These are phyloP conservation scores for Triplophysa siluroides DNA, from an alignment of 2,113 vertebrate species.

Conservation along the genomic window DNA sequence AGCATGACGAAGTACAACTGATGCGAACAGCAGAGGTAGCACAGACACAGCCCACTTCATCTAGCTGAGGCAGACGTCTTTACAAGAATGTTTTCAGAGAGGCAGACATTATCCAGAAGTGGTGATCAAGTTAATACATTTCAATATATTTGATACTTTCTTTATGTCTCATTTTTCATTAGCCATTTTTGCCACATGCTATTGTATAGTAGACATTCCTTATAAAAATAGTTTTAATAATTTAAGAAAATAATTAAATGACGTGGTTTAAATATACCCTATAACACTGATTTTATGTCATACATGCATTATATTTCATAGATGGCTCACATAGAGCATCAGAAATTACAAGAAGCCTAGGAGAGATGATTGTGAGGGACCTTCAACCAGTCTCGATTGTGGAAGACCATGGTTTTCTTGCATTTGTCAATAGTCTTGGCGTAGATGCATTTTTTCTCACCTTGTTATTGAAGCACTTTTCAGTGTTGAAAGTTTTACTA, in stretches of 20 bases:
- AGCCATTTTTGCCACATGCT: too few relatives aligned
- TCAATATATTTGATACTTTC: too few relatives aligned
- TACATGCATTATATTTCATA: background rate
- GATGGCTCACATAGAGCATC: constrained; percentile 34
- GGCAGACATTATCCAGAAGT: background rate
- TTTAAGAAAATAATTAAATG: too few relatives aligned
- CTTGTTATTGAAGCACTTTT: constrained; percentile 85
- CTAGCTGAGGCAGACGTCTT: background rate
- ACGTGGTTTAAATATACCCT: too few relatives aligned
- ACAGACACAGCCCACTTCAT: background rate
- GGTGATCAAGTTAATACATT: too few relatives aligned
- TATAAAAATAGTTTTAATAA: too few relatives aligned
- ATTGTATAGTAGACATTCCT: too few relatives aligned
- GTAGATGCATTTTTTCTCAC: too few relatives aligned
- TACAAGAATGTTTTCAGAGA: too few relatives aligned
- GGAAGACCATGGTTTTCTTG: constrained; percentile 20
- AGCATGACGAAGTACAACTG: background rate
- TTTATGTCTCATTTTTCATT: too few relatives aligned
- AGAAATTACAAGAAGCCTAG: constrained; percentile 41
- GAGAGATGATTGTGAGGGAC: constrained; percentile 44
- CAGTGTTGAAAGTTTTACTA: constrained; percentile 65
- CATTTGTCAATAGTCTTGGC: constrained; percentile 22
- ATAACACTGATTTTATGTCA: too few relatives aligned
- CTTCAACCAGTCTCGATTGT: constrained; percentile 23
- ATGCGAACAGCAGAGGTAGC: background rate